Percentiles rank a stretch among this genome's conserved stretches.
Evolutionary conservation across 2,113 vertebrate genomes (phyloP).

Genomic region (Bungarus multicinctus): DNA sequence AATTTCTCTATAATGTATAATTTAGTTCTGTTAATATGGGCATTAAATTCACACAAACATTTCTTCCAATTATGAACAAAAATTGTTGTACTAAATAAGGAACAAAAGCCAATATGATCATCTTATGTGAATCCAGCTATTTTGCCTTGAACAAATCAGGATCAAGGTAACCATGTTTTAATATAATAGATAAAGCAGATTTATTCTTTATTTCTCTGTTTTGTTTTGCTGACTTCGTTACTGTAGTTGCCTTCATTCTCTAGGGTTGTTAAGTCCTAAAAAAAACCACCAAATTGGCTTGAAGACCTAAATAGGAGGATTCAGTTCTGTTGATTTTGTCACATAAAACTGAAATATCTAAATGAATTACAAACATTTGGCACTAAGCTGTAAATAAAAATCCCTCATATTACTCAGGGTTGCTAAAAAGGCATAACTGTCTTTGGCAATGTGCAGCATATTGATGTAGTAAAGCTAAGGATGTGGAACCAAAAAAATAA

Average conservation of each 20-base stretch:
- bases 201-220: background rate
- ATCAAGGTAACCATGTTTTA: background rate
- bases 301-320: background rate
- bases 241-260: background rate
- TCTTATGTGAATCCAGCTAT: background rate
- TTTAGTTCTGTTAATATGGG: background rate
- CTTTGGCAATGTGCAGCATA: background rate
- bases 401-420: conserved; percentile 17
- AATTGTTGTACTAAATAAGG: background rate
- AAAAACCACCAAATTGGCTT: background rate
- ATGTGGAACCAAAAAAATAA: conserved; percentile 4
- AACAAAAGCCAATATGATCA: background rate
- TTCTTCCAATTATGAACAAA: background rate
- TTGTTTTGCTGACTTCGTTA: background rate
- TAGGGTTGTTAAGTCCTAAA: background rate
- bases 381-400: background rate
- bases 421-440: conserved; percentile 17
- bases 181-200: background rate
- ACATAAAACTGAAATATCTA: background rate
- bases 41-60: background rate
- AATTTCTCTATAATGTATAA: background rate
- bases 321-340: background rate
- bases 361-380: background rate
- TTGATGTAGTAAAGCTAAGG: conserved; percentile 7
- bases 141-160: background rate